Base-by-base conservation (phyloP, 2,113 vertebrate genomes). In the Ophiodon elongatus region DNA sequence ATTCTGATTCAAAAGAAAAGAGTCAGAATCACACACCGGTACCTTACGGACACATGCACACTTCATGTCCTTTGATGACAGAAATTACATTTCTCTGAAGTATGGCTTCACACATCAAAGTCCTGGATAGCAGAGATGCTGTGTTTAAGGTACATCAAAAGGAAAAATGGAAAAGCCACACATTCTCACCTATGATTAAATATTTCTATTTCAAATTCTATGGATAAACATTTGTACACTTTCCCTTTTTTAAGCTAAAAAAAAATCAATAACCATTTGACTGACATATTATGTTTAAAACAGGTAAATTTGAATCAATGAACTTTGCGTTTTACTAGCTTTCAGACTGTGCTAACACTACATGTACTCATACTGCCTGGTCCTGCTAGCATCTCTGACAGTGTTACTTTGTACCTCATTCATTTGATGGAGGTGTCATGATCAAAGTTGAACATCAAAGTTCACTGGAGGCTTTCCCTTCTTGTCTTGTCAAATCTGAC, bases 371-470 rank as follows among this genome's bases (percentile, higher is more conserved):
- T 2, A 29, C 23, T 33, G 33, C 37, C 70, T 43, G 17, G 25
- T 31, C 27, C n/a, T 21, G 19, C 35, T 8, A 64, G 13, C 41
- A 1, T 73, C 43, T 84, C 81, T 70, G 68, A 70, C 63, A n/a
- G 52, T 54, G 56, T 63, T 76, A 59, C 60, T 70, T 74, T 85
- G 60, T 57, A 25, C 69, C 19, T 11, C 17, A 60, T 66, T 50
- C 23, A 64, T 76, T 76, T 73, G 43, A 68, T 47, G 47, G 9
- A 64, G 52, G 25, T 31, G 73, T 73, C 39, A 54, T 6, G 82
- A 90, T 89, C 75, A 84, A 89, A 88, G 83, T 27, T 73, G 27
- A 56, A 77, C 69, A 77, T 82, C 69, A 82, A 76, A 72, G 72
- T 65, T 86, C 67, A 62, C 56, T 23, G 47, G 1, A 70, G 72